A percentile compares a stretch with the other conserved stretches of the same genome.
Evolutionary conservation across 2,113 vertebrate species (phyloP).

Genomic region (Hippocampus abdominalis): DNA sequence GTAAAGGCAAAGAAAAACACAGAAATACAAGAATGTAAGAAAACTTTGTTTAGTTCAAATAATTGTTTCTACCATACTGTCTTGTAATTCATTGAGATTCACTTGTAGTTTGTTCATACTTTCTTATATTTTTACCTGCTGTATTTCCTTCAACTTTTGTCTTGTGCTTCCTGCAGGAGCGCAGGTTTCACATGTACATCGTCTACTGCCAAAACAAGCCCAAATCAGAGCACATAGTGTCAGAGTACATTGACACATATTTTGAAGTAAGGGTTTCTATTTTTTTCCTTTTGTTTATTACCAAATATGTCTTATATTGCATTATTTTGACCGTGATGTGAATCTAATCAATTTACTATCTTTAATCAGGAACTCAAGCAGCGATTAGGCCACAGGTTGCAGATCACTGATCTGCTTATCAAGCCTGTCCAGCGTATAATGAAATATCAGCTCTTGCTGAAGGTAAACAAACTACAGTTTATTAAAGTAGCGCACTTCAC

Average conservation of each 20-base stretch:
- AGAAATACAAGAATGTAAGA: no score
- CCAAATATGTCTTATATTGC: not conserved
- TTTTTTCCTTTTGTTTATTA: not conserved
- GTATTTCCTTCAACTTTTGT: not conserved
- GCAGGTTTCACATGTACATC: constrained; percentile 98
- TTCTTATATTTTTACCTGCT: not conserved
- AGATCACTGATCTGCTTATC: constrained; percentile 93
- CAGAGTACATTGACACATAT: constrained; percentile 97
- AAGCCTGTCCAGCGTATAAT: constrained; percentile 98
- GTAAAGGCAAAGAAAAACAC: no score
- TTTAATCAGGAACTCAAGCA: constrained; percentile 87
- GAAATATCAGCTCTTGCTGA: constrained; percentile 96
- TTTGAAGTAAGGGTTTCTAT: constrained; percentile 85
- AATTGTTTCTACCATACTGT: not conserved
- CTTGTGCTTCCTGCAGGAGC: constrained; percentile 75
- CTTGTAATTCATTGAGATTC: not conserved
- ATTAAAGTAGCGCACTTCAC: constrained; percentile 5
- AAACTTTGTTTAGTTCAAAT: no score
- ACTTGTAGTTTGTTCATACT: not conserved
- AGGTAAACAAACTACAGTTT: constrained; percentile 71
- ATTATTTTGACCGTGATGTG: not conserved
- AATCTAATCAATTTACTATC: not conserved
- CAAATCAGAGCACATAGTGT: constrained; percentile 98
- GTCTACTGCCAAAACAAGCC: constrained; percentile 99
- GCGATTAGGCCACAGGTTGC: constrained; percentile 89